A percentile compares a stretch with the other conserved stretches of the same genome.
Conservation (phyloP, 2,888 invertebrate genomes). For the Leptopterna dolabrata region DNA sequence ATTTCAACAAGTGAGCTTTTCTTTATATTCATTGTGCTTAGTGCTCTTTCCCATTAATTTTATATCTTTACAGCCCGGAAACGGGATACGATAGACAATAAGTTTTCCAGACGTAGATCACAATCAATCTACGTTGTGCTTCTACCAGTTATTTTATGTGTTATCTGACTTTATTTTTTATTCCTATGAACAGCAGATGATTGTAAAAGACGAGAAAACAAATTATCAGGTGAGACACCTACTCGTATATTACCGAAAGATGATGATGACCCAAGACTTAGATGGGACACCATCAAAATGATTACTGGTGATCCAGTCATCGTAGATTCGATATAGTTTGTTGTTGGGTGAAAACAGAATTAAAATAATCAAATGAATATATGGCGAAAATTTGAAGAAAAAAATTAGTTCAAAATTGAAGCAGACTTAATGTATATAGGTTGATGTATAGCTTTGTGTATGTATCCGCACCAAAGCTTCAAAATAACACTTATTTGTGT, state of each 20-base stretch:
- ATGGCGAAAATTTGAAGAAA: not conserved
- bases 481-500: not conserved
- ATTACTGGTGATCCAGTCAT: not conserved
- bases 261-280: not conserved
- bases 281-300: not conserved
- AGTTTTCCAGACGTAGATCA: not conserved
- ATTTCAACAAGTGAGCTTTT: not conserved
- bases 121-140: not conserved
- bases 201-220: not conserved
- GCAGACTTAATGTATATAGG: constrained; percentile 2
- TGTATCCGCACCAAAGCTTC: constrained; percentile 33
- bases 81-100: constrained; percentile 8
- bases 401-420: not conserved
- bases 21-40: not conserved
- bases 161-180: not conserved
- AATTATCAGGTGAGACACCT: not conserved
- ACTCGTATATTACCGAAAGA: not conserved
- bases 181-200: too few relatives aligned
- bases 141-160: not conserved
- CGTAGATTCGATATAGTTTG: not conserved
- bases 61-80: not conserved
- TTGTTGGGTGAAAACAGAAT: not conserved
- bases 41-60: not conserved
- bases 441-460: constrained; percentile 30
- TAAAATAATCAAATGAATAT: not conserved